Evolutionary conservation across 2,888 invertebrate species (phyloP), one percentile per base, ranked within the genome.

Genomic region (Ditula angustiorana): DNA sequence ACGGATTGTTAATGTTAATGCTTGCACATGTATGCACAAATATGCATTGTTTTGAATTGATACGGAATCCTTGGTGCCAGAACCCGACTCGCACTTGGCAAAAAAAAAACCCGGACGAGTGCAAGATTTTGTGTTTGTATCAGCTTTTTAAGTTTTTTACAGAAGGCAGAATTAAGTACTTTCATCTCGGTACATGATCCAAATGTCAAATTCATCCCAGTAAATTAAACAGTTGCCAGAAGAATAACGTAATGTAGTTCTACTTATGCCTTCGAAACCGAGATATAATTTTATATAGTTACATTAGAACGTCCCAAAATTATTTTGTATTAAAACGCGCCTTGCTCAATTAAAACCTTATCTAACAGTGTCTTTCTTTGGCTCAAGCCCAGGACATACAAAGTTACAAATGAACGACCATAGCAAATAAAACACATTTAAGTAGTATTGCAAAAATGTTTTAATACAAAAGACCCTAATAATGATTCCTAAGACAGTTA

Each of bases 241-340:
- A 19, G 19, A 41, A 19, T 41, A 41, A 19, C 16, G 19, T 19
- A 2, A 41, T 19, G 3, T 16, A 16, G 1, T 5, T 35, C 11
- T 2, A 13, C n/a, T 2, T 41, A 16, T 16, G 13, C 1, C 13
- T 41, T 19, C 2, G 10, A 41, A 19, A 4, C 19, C 41, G 8
- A 41, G 37, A 7, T 41, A 41, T 1, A 5, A 19, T 19, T 37
- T 16, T 7, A 37, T n/a, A 11, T 33, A n/a, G 4, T n/a, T n/a
- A 3, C n/a, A n/a, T 16, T 37, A 35, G 13, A 5, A 1, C 4
- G 13, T 13, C 41, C 7, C 4, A 19, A 41, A 19, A 44, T 57
- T 58, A 67, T 59, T 56, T 66, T 16, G n/a, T 16, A 11, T 8
- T 1, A 46, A 35, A 46, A 44, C 21, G 10, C 19, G 5, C 11